phyloP scores from a whole-genome alignment of 2,113 vertebrate species.

The Antigone vipio region DNA sequence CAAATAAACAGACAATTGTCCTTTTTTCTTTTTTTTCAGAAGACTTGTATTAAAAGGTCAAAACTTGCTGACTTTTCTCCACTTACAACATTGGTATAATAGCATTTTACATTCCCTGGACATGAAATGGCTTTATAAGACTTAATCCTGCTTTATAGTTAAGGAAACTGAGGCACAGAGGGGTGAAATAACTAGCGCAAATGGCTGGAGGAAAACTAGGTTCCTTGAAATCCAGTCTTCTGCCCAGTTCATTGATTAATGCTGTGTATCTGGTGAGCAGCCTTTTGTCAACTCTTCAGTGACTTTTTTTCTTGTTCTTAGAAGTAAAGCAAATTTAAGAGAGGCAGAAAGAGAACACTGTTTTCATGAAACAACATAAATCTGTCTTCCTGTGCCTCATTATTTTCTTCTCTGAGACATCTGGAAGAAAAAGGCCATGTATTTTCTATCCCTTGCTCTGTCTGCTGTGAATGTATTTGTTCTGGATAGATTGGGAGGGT shows the following conservation, averaged over 20 bases:
- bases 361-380: conserved; percentile 37
- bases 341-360: not conserved
- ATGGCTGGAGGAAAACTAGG: not conserved
- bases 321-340: conserved; percentile 34
- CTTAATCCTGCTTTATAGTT: not conserved
- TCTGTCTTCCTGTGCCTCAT: conserved; percentile 28
- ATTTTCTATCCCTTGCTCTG: conserved; percentile 5
- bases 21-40: not conserved
- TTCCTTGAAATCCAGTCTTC: not conserved
- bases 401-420: conserved; percentile 34
- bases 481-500: not conserved
- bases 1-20: not conserved
- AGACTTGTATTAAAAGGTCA: not conserved
- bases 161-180: not conserved
- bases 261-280: not conserved
- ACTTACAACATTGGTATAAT: not conserved
- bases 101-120: not conserved
- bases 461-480: conserved; percentile 3
- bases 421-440: conserved; percentile 21
- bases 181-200: not conserved
- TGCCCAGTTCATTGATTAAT: conserved; percentile 4
- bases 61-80: not conserved
- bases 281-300: not conserved
- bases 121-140: not conserved
- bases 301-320: conserved; percentile 26